A percentile compares a stretch with the other conserved stretches of the same genome.
Conservation (phyloP, 1,140 invertebrate species). For the Pygmarrhopalites habei region DNA sequence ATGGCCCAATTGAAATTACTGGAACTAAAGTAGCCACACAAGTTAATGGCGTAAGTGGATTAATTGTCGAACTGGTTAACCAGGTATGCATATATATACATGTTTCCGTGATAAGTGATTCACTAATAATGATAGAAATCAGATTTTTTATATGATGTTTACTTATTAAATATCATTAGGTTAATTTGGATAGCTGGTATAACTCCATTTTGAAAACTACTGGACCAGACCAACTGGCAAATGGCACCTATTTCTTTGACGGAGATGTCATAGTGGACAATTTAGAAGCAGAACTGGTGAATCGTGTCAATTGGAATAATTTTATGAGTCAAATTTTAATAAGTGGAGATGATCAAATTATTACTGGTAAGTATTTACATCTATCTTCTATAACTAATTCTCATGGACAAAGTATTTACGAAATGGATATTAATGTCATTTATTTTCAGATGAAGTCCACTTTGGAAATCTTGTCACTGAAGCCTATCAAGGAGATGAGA, state of each 20-base stretch:
- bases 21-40: background rate
- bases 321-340: background rate
- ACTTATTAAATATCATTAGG: background rate
- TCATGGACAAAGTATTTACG: background rate
- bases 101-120: background rate
- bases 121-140: background rate
- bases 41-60: background rate
- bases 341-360: background rate
- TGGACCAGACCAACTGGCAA: background rate
- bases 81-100: background rate
- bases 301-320: slow-evolving; percentile 7
- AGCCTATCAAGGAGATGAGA: background rate
- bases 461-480: background rate
- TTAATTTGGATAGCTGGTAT: slow-evolving; percentile 8
- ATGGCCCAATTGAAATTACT: background rate
- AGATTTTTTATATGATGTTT: background rate
- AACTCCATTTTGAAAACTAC: background rate
- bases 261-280: background rate
- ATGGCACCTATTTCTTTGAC: background rate
- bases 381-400: background rate
- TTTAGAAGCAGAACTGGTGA: background rate
- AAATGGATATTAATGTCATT: background rate
- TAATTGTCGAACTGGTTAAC: background rate
- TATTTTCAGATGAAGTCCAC: background rate
- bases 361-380: background rate